phyloP scores from a whole-genome alignment of 2,888 invertebrate genomes.

The Axea sp. region DNA sequence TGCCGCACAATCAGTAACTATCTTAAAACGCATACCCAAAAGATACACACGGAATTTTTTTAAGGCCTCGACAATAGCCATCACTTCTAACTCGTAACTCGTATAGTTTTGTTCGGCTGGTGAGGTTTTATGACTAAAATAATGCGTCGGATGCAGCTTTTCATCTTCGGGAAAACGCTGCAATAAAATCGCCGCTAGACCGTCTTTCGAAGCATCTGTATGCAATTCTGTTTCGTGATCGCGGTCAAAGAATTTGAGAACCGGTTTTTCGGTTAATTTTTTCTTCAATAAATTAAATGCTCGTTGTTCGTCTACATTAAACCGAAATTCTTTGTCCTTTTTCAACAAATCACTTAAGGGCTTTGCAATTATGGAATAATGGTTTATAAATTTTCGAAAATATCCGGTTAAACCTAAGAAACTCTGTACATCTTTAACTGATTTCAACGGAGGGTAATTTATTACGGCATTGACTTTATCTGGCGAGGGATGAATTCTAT shows the following conservation, averaged over 20 bases:
- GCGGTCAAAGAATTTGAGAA: slow-evolving; percentile 14
- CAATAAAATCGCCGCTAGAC: background rate
- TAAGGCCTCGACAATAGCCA: background rate
- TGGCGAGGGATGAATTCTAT: background rate
- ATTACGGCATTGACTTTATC: slow-evolving; percentile 8
- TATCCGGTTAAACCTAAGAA: slow-evolving; percentile 46
- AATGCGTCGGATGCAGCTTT: slow-evolving; percentile 32
- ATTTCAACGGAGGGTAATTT: slow-evolving; percentile 16
- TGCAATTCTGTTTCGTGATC: slow-evolving; percentile 42
- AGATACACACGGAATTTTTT: background rate
- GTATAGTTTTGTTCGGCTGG: slow-evolving; percentile 4
- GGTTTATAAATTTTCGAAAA: slow-evolving; percentile 27
- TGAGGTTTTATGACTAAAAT: slow-evolving; percentile 45
- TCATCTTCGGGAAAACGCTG: slow-evolving; percentile 21
- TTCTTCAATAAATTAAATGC: background rate
- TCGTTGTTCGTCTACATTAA: too few species aligned
- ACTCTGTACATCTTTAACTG: slow-evolving; percentile 2
- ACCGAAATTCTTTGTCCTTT: background rate
- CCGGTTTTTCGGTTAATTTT: background rate
- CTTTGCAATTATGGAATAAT: slow-evolving; percentile 24
- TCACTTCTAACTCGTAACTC: slow-evolving; percentile 9
- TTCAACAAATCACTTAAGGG: slow-evolving; percentile 13
- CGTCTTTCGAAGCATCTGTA: slow-evolving; percentile 35
- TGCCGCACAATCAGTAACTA: background rate
- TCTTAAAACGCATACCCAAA: slow-evolving; percentile 1